These are phyloP conservation scores for Magallana angulata DNA, from an alignment of 1,140 invertebrate species.

Conservation along the genomic window DNA sequence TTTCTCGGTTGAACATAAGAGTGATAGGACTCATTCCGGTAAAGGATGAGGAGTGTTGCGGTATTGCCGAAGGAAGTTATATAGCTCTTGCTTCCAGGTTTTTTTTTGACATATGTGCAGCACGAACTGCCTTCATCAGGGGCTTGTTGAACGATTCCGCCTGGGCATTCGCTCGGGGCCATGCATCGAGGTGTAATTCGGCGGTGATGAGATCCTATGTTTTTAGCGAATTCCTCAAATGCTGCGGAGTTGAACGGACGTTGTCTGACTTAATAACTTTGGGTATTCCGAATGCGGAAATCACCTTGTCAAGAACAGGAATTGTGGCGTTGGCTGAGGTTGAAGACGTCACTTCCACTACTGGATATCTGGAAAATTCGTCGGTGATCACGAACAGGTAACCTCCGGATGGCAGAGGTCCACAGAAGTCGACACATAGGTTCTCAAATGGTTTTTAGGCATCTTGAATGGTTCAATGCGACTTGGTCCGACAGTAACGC, in stretches of 20 bases:
- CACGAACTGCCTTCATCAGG: slow-evolving; percentile 63
- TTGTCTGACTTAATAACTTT: slow-evolving; percentile 59
- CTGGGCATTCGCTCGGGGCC: slow-evolving; percentile 63
- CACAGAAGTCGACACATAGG: slow-evolving; percentile 71
- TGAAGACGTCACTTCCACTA: slow-evolving; percentile 60
- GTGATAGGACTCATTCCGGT: no score
- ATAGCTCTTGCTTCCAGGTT: no score
- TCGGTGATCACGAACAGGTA: slow-evolving; percentile 69
- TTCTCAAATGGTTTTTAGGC: slow-evolving; percentile 62
- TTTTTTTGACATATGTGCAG: no score
- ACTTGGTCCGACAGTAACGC: background rate
- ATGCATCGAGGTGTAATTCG: slow-evolving; percentile 59
- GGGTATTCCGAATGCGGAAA: slow-evolving; percentile 50
- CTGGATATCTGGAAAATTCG: slow-evolving; percentile 71
- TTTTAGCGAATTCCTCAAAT: slow-evolving; percentile 48
- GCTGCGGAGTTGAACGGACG: slow-evolving; percentile 58
- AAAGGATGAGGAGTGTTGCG: no score
- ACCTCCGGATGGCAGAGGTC: slow-evolving; percentile 64
- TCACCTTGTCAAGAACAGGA: slow-evolving; percentile 53
- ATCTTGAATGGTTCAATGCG: slow-evolving; percentile 56
- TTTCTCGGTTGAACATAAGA: no score
- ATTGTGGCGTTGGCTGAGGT: slow-evolving; percentile 57
- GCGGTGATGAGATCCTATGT: slow-evolving; percentile 53
- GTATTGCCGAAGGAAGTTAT: no score
- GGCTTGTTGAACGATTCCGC: slow-evolving; percentile 62